Base-by-base conservation (phyloP, 2,113 vertebrate species). In the Zosterops japonicus region DNA sequence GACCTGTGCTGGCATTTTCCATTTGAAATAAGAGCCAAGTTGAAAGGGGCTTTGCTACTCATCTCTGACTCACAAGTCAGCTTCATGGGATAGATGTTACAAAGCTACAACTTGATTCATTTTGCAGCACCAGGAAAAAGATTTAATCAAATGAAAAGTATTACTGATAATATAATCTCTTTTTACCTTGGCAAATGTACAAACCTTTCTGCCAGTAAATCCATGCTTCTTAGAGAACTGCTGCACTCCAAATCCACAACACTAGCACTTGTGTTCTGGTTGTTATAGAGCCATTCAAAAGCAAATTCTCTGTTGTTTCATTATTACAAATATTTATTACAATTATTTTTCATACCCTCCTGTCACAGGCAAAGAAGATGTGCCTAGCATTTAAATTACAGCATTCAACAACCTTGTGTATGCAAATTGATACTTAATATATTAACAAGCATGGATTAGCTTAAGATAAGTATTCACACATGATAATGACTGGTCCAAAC, bases 361-460 rank as follows among this genome's bases (percentile, higher is more conserved):
- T 92, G 39, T 76, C 42, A 68, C 53, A 87, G 27, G 15, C 21
- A 84, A 87, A 91, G 89, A 57, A 76, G 9, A 68, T 86, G 78
- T n/a, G 78, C 55, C n/a, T n/a, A 23, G 42, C 60, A 86, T 22
- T 33, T 83, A 41, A 76, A 85, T 81, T 35, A 61, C 4, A 47
- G 47, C 47, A 27, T 25, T 50, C 46, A 55, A 41, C 71, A 56
- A 47, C 42, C 50, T 85, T 84, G 35, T 90, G 89, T 85, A 49
- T 93, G 74, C 76, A 97, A 60, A 96, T 55, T 89, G 88, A 79
- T 74, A 96, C 65, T 91, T 76, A 70, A 78, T 76, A 68, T 42
- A 82, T 93, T 84, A 94, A 81, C 50, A 33, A 88, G 39, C 69
- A 83, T 49, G 39, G 60, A 93, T 95, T 95, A 94, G 80, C 83